These are phyloP conservation scores for Mastigias papua DNA, from an alignment of 30 jellyfish, hydroid and myxozoan species.

Conservation along the genomic window DNA sequence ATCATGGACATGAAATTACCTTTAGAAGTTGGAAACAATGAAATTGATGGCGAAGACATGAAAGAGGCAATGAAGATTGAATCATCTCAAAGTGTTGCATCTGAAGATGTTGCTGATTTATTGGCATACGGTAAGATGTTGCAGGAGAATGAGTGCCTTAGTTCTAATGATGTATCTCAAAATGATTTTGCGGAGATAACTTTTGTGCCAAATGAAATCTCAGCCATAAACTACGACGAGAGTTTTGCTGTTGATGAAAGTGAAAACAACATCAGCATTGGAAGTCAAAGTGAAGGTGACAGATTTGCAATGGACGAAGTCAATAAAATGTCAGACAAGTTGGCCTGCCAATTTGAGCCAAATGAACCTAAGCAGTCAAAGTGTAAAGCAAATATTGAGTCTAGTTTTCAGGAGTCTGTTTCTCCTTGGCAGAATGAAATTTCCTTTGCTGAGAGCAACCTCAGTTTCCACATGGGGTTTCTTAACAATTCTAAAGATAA, in stretches of 20 bases:
- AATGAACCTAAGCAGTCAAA: neutral
- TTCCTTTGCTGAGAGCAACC: neutral
- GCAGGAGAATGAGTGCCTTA: neutral
- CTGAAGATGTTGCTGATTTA: slow-evolving; percentile 51
- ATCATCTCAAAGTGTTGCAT: slow-evolving; percentile 47
- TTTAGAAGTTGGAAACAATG: neutral
- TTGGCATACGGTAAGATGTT: slow-evolving; percentile 46
- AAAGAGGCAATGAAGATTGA: neutral
- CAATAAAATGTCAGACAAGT: neutral
- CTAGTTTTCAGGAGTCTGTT: neutral
- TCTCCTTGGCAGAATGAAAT: neutral
- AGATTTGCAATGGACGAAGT: neutral
- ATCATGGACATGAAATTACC: neutral
- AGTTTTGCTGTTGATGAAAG: slow-evolving; percentile 38
- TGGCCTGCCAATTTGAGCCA: neutral
- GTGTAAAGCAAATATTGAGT: neutral
- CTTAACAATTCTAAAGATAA: neutral
- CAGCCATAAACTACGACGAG: slow-evolving; percentile 32
- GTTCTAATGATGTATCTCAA: neutral
- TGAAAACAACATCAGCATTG: too few species aligned
- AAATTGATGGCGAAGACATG: neutral
- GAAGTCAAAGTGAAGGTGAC: too few species aligned
- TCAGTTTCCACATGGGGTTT: neutral
- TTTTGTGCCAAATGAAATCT: neutral
- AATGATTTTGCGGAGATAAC: neutral